Percentiles rank a stretch among this genome's conserved stretches.
Conservation (phyloP, 2,888 invertebrate species). For the Drosophila nr. fundita region DNA sequence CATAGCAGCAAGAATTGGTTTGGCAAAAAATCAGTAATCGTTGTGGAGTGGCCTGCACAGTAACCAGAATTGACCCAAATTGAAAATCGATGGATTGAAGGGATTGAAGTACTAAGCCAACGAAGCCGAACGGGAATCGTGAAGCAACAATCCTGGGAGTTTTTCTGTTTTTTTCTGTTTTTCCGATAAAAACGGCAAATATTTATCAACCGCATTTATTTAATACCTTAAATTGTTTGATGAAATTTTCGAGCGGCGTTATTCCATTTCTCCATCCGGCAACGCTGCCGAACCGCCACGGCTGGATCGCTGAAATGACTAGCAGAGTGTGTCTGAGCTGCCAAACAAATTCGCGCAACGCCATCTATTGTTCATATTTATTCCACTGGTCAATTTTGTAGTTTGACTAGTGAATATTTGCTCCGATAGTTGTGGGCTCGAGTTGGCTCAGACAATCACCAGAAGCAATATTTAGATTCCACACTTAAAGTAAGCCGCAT, state of each 20-base stretch:
- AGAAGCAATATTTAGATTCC: not conserved
- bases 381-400: not conserved
- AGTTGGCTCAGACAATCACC: not conserved
- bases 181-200: not conserved
- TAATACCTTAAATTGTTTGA: rapidly evolving
- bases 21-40: not conserved
- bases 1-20: not conserved
- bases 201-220: not conserved
- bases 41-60: no score
- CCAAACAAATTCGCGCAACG: not conserved
- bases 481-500: not conserved
- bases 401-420: not conserved
- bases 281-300: not conserved
- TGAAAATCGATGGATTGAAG: no score
- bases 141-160: no score
- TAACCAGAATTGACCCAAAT: not conserved
- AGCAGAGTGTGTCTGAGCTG: not conserved
- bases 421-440: not conserved
- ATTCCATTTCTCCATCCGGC: not conserved
- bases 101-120: not conserved
- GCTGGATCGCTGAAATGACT: not conserved
- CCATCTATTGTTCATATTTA: constrained; percentile 8
- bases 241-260: not conserved
- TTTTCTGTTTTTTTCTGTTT: no score
- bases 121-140: no score